phyloP scores from a whole-genome alignment of 2,888 invertebrate species.

The Leucozona laternaria region DNA sequence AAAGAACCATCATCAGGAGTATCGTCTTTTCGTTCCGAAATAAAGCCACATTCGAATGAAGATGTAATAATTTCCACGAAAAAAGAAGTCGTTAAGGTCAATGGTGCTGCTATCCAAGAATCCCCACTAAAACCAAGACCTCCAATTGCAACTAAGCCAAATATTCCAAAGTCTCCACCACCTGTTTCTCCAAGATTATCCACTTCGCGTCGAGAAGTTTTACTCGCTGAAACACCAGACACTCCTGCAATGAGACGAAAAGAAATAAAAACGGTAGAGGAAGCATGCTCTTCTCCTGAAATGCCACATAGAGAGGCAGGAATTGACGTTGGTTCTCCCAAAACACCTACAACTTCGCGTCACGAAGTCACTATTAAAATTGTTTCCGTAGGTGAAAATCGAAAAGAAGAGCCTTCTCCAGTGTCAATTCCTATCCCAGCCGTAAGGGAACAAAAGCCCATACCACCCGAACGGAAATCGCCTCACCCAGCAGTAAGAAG shows the following conservation, averaged over 20 bases:
- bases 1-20: not conserved
- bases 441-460: conserved; percentile 13
- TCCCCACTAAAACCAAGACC: conserved; percentile 48
- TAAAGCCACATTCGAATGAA: conserved; percentile 22
- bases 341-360: conserved; percentile 1
- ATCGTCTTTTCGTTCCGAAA: conserved; percentile 27
- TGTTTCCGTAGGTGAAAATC: conserved; percentile 2
- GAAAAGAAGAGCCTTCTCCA: not conserved
- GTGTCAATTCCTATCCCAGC: conserved; percentile 38
- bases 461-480: conserved; percentile 16
- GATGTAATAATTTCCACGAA: not conserved
- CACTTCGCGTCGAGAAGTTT: not conserved
- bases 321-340: conserved; percentile 28
- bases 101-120: conserved; percentile 38
- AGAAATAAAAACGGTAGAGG: conserved; percentile 50
- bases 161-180: conserved; percentile 47
- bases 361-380: conserved; percentile 45
- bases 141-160: conserved; percentile 65
- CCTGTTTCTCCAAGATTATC: conserved; percentile 38
- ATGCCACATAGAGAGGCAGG: conserved; percentile 35
- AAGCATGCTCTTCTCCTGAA: conserved; percentile 48
- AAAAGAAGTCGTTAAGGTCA: conserved; percentile 21
- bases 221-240: conserved; percentile 40
- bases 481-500: conserved; percentile 47
- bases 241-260: conserved; percentile 65